Evolutionary conservation across 2,797 vertebrate genomes (phyloP), one percentile per base, ranked within the genome.

Genomic region (Crocodylus rhombifer): DNA sequence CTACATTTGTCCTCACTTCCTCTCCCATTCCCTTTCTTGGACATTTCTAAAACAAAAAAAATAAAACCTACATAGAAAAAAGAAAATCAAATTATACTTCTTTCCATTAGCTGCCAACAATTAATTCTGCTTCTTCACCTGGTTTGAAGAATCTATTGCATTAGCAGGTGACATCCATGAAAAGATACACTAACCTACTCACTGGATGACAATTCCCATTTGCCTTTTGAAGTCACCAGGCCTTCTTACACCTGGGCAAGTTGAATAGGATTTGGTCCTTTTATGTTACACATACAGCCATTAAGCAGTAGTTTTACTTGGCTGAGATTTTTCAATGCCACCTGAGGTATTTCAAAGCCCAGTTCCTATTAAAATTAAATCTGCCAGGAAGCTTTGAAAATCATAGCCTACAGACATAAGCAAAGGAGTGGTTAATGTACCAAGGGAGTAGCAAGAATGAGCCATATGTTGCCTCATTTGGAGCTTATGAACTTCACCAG

Each of bases 331-430:
- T 87, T 51, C 14, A 33, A 89, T 88, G 4, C 25, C 79, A 92
- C 30, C 1, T n/a, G 77, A 92, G 85, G 84, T 11, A 75, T 81
- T 28, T 88, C 51, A 30, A 86, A 89, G 11, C n/a, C 63, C 14
- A 63, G 30, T 83, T 73, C 23, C 82, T 89, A 64, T 77, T 90
- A 84, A 94, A 95, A 96, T 88, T 88, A 89, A 92, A 80, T 91
- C 60, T 85, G 61, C 56, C 7, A 83, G 56, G 28, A 77, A 88
- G 63, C 9, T 94, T 90, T 95, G 77, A 93, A 91, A 88, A 17
- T 80, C 36, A 71, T 36, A 80, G 17, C 7, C 86, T 90, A 81
- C 60, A 17, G 79, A 75, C 26, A 86, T 79, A 94, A 93, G 2
- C 56, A 93, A 93, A 84, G 69, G 57, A 91, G 23, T 63, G 74